phyloP scores from a whole-genome alignment of 2,888 invertebrate species.

The Ophioninae sp. region DNA sequence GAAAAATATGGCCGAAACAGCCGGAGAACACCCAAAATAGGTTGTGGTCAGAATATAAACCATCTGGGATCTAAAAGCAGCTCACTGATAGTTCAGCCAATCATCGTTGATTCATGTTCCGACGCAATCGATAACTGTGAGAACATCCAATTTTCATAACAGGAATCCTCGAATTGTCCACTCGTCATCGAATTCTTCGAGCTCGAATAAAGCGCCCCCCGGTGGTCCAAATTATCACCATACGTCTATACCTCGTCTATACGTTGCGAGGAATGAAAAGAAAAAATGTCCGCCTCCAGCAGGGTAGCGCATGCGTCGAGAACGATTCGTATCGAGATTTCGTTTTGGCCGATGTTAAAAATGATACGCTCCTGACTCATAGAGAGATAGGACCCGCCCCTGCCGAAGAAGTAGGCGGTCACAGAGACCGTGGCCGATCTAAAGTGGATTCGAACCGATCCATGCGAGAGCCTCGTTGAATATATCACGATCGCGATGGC shows the following conservation, averaged over 20 bases:
- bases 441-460: conserved; percentile 69
- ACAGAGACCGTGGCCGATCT: conserved; percentile 69
- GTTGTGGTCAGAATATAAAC: neutral
- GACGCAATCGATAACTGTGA: no score
- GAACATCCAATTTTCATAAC: neutral
- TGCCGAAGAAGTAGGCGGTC: conserved; percentile 75
- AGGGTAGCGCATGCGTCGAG: neutral
- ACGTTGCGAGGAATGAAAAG: neutral
- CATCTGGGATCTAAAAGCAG: neutral
- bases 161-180: neutral
- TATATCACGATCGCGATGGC: conserved; percentile 73
- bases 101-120: no score
- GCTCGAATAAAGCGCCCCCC: neutral
- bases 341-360: conserved; percentile 17
- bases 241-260: neutral
- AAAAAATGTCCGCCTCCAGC: neutral
- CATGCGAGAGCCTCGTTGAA: conserved; percentile 69
- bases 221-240: neutral
- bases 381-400: conserved; percentile 77
- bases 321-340: neutral
- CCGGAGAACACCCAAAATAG: neutral
- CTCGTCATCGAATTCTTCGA: neutral
- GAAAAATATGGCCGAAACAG: neutral
- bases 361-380: conserved; percentile 75
- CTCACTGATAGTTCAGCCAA: neutral